Evolutionary conservation across 1,140 invertebrate species (phyloP), one percentile per base, ranked within the genome.

Genomic region (Sarcophaga peregrina): DNA sequence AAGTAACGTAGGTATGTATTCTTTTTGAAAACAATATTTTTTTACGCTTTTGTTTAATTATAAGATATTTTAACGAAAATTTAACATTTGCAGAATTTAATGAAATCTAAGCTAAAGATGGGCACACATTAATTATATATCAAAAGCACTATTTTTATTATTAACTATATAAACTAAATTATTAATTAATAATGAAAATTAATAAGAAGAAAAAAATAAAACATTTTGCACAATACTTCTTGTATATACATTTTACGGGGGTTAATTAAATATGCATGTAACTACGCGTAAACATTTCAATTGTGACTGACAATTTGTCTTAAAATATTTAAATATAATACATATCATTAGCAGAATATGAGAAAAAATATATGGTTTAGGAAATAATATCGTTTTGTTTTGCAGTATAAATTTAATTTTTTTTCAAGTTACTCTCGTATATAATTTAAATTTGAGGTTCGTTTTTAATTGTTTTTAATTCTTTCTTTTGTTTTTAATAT

Each of bases 121-220:
- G 58, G 58, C 58, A 68, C 58, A 20, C 58, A 68, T 68, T 20
- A 68, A 68, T 68, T 25, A 37, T 37, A 37, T 37, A 68, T 20
- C 62, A 68, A 68, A 68, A 68, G 62, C 10, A 68, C n/a, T 68
- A 9, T 68, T 62, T 62, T 17, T 62, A 5, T 58, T 58, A 58
- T 68, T 10, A 68, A 7, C 8, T 0, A 9, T 68, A 68, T n/a
- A 68, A 68, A 68, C 17, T 68, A n/a, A 58, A 58, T 58, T 58
- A 58, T 15, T 58, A 58, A 58, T 58, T 58, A 37, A 37, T 37
- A 37, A 37, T 37, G 1, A 37, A 37, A 37, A 37, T 4, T 37
- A 37, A 37, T 1, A 37, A 37, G 25, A 37, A 37, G 25, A 37
- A 4, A 37, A 37, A n/a, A n/a, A n/a, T n/a, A n/a, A n/a, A 37